Base-by-base conservation (phyloP, 2,113 vertebrate species). In the Lichenostomus cassidix region DNA sequence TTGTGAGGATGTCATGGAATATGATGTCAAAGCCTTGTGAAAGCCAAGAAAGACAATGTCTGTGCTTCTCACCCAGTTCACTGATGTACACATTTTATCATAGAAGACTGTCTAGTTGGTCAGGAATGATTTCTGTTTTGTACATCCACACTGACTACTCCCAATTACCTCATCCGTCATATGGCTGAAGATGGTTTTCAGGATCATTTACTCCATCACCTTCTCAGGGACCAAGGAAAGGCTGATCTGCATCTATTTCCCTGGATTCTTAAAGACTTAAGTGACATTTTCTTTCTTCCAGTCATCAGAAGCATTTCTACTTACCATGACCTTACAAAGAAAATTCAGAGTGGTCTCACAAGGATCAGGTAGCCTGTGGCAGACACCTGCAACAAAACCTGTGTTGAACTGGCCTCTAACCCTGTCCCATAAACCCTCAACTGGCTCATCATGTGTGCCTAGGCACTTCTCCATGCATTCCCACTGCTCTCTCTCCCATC, bases 21-120 rank as follows among this genome's bases (percentile, higher is more conserved):
- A 28, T 3, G 11, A 5, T 6, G 20, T 17, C 41, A 67, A 55
- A 78, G 3, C 2, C 21, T 60, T 70, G 13, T 0, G 0, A 65
- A 92, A 65, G 5, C 28, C 28, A 35, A 17, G 22, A 56, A 12
- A 25, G 5, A 29, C 8, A 44, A 5, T 31, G 21, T 3, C 53
- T 64, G 12, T 5, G 2, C 13, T 31, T 70, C 52, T 74, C 18
- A 42, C 7, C 12, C 29, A 27, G 12, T 18, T 5, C 10, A 4
- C 16, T 7, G 58, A 53, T 4, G 19, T 21, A 37, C 5, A 5
- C 3, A 11, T 60, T 55, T 82, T 31, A 10, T n/a, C 27, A 7
- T 2, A 47, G 5, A 15, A 22, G 4, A 5, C 15, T 56, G 5
- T 42, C 28, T 46, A 15, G 12, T 15, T 31, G 9, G 14, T 47